Conservation (phyloP, 1,140 invertebrate species). For the Uloborus diversus region DNA sequence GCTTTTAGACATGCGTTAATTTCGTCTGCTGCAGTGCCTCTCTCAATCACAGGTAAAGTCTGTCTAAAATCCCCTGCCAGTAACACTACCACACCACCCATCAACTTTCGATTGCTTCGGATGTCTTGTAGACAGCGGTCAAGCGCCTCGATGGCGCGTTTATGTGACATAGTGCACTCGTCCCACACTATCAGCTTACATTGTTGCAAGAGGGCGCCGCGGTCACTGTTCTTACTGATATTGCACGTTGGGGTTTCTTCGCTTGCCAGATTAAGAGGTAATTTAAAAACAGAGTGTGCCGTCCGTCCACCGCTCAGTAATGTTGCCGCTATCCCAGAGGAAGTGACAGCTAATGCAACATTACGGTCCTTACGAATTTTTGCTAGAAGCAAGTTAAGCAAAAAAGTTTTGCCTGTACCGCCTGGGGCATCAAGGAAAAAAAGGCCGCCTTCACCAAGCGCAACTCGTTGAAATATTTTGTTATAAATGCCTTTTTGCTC, state of each 20-base stretch:
- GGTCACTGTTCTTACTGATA: background rate
- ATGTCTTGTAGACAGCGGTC: too few relatives aligned
- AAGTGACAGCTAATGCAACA: constrained; percentile 67
- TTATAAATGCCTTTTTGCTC: too few relatives aligned
- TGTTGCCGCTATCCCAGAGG: constrained; percentile 70
- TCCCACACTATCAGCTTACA: background rate
- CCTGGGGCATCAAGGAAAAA: constrained; percentile 58
- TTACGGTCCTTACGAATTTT: constrained; percentile 55
- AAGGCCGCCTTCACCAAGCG: too few relatives aligned
- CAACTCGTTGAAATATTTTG: too few relatives aligned
- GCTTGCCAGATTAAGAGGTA: constrained; percentile 61
- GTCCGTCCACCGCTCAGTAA: constrained; percentile 68
- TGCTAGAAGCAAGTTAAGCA: constrained; percentile 59
- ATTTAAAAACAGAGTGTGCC: constrained; percentile 68
- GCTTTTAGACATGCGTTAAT: too few relatives aligned
- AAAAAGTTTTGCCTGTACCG: constrained; percentile 64
- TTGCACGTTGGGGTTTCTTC: constrained; percentile 29
- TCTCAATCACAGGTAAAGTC: too few relatives aligned
- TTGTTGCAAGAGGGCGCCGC: background rate
- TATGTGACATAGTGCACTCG: background rate
- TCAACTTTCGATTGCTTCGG: too few relatives aligned
- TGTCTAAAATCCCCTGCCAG: too few relatives aligned
- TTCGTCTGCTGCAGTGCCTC: too few relatives aligned
- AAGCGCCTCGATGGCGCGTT: constrained; percentile 62
- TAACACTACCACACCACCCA: too few relatives aligned